Percentiles rank a stretch among this genome's conserved stretches.
phyloP scores from a whole-genome alignment of 2,113 vertebrate species.

The Stictonetta naevosa region DNA sequence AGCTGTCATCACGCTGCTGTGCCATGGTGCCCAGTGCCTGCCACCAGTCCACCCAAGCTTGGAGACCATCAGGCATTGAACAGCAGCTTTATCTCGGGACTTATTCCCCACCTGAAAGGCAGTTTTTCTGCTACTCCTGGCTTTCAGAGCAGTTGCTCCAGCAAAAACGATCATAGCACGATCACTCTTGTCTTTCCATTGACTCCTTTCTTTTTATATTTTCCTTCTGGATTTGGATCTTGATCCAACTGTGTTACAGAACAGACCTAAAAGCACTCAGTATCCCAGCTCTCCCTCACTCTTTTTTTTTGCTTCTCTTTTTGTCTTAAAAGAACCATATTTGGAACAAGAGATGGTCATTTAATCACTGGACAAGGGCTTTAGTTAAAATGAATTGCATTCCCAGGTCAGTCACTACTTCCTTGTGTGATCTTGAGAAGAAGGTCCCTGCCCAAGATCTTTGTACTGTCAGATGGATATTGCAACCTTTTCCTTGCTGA shows the following conservation, averaged over 20 bases:
- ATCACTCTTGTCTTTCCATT: background rate
- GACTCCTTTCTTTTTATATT: background rate
- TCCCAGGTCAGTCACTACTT: background rate
- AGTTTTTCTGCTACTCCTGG: fast-evolving
- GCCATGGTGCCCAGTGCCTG: background rate
- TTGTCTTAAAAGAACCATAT: background rate
- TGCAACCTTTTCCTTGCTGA: background rate
- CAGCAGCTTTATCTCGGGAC: background rate
- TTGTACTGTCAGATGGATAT: background rate
- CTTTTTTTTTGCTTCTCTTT: background rate
- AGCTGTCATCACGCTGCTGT: fast-evolving
- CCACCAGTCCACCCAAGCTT: background rate
- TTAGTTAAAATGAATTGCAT: background rate
- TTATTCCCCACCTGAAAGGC: background rate
- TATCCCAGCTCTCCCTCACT: background rate
- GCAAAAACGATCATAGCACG: background rate
- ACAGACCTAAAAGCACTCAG: background rate
- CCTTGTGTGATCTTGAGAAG: background rate
- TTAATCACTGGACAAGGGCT: background rate
- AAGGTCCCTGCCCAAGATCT: background rate
- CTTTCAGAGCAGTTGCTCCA: background rate
- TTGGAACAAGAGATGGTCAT: background rate
- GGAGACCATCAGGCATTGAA: background rate
- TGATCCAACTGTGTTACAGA: fast-evolving
- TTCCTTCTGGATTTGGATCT: background rate